Evolutionary conservation across 2,888 invertebrate genomes (phyloP), one percentile per base, ranked within the genome.

Genomic region (Calameuta idolon): DNA sequence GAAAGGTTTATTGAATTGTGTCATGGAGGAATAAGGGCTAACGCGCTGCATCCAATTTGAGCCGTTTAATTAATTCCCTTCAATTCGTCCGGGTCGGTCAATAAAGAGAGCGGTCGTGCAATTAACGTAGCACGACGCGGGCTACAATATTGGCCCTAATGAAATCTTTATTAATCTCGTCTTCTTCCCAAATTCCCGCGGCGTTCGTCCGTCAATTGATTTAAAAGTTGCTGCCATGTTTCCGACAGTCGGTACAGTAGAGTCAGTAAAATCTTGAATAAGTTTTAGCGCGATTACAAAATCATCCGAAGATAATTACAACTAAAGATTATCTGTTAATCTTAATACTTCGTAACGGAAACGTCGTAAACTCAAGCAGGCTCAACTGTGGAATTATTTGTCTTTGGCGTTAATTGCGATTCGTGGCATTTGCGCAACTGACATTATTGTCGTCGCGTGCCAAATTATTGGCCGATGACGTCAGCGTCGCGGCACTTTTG

Each of bases 31-130:
- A 89, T 88, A 87, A 90, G 88, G 88, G 89, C 87, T 87, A 89
- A 89, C 89, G 85, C 87, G 88, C 87, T 90, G 91, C 90, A 91
- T 91, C 89, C 89, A 91, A 91, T 90, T 91, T 91, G 87, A 88
- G 85, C 85, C 84, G 88, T 85, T 91, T 90, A 91, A 91, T 91
- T 91, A 90, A 91, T 91, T 91, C 89, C 85, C 87, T 88, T 85
- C 88, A 88, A 89, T 89, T 90, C 76, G 73, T 78, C 71, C 55
- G 71, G 31, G 31, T 33, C 85, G 85, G 84, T 81, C 83, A 85
- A 88, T 87, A 86, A 86, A 86, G 85, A 85, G 83, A 84, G 85
- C 81, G 78, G 83, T 82, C 82, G 84, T 83, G 75, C 79, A 77
- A 76, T 79, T 79, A 79, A 81, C 84, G 85, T 83, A 84, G 83